Conservation (phyloP, 2,113 vertebrate species). For the Isurus oxyrinchus region DNA sequence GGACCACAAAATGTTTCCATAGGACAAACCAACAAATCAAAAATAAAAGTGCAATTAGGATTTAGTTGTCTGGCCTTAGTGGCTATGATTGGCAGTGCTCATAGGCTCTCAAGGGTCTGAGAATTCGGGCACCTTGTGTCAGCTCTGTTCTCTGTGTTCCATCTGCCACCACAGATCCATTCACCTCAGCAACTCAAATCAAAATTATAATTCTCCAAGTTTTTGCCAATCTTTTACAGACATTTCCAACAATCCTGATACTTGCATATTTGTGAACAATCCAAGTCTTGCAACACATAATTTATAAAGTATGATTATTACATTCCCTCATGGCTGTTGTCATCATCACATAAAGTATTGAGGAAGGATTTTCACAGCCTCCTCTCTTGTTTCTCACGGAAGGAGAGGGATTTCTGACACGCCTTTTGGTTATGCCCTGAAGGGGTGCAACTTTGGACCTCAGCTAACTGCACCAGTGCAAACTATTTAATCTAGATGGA, state of each 20-base stretch:
- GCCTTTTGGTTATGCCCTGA: neutral
- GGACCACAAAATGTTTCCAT: neutral
- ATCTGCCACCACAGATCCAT: neutral
- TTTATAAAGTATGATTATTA: neutral
- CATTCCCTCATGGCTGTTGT: neutral
- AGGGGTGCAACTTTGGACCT: neutral
- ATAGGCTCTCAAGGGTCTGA: neutral
- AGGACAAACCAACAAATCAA: neutral
- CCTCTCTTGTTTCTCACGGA: neutral
- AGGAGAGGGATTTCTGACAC: neutral
- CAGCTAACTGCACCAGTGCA: neutral
- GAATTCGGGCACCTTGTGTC: neutral
- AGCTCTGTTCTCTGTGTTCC: neutral
- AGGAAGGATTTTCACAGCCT: neutral
- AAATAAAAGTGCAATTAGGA: neutral
- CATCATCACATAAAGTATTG: neutral
- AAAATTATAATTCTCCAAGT: neutral
- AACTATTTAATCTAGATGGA: neutral
- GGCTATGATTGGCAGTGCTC: neutral
- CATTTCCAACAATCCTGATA: neutral
- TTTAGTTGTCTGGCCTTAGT: neutral
- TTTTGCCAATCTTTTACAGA: neutral
- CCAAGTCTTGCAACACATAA: neutral
- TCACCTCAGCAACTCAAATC: neutral
- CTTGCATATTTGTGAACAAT: neutral